Evolutionary conservation across 1,140 invertebrate genomes (phyloP), one percentile per base, ranked within the genome.

Genomic region (Pseudomyrmex flavicornis): DNA sequence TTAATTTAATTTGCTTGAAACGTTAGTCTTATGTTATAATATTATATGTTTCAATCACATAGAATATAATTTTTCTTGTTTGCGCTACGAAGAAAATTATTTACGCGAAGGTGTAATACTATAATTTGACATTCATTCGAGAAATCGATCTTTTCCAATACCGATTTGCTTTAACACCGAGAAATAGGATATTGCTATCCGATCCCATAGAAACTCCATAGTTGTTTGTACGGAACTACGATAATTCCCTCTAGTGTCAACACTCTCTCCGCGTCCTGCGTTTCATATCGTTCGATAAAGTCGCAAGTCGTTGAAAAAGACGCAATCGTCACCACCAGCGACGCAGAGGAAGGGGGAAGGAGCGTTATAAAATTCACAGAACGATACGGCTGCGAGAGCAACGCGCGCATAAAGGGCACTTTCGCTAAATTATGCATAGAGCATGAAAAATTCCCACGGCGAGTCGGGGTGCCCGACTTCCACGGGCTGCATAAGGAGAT

Each of bases 401-500:
- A 75, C 61, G 58, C 73, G 58, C 54, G 72, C 62, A 59, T 87
- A 89, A 89, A 85, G 83, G 82, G 62, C 87, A 70, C 74, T 77
- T 83, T 61, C 58, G 62, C 22, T 91, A 79, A 91, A 91, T 91
- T 88, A 91, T 91, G 84, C 82, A 91, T 52, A 61, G 50, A 15
- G 61, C 83, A 91, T 91, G 84, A 90, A 90, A 91, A 88, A 91
- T 91, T 91, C 89, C 50, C 56, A 76, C 61, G 72, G 74, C 65
- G 80, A 87, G 62, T 50, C 44, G 58, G 50, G 5, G 46, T 56
- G 77, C 20, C 68, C 72, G 82, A 85, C 82, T 90, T 91, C 87
- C 86, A 88, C 56, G 62, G 84, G 83, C 59, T 68, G 89, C 80
- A 90, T 90, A 91, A 91, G 88, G 85, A 90, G 90, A 90, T 91